Evolutionary conservation across 1,140 invertebrate genomes (phyloP), one percentile per base, ranked within the genome.

Genomic region (Drosophila subpulchrella): DNA sequence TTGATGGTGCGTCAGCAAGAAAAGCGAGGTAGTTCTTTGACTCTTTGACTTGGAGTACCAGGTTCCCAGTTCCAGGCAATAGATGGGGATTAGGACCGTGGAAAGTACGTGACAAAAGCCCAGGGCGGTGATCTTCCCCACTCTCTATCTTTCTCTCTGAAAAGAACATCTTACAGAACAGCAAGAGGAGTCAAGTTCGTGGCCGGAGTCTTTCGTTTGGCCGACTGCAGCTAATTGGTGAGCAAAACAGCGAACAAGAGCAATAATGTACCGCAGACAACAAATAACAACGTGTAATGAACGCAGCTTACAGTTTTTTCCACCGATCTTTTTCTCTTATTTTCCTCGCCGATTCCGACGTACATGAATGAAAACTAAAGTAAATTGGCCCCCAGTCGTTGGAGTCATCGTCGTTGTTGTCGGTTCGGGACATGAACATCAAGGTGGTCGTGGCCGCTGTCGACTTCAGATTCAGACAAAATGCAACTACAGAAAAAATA

Each of bases 261-360:
- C 83, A 89, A 88, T 88, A 88, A 89, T 88, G 84, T 88, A 80
- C 84, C 81, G 73, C 68, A 74, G 84, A 80, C 84, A 88, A 89
- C 84, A 88, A 88, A 89, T 88, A 88, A 89, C 84, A 84, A 84
- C 81, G 63, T 89, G 84, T 88, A 88, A 88, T 90, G 84, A 89
- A 83, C 80, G 79, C 76, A 84, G 76, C 84, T 80, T 81, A 78
- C 67, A 88, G 83, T 76, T 68, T 74, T 60, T 60, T 17, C 48
- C 57, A 63, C 24, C 53, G 39, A 61, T 47, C 27, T 60, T 38
- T 42, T 55, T 77, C 55, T 50, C 50, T 55, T 58, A 71, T 63
- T 63, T 54, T 32, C 27, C 53, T 36, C 57, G 67, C 73, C 75
- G 27, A 79, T 66, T 59, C 42, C 57, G 44, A 47, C 51, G 53